Base-by-base conservation (phyloP, 2,113 vertebrate species). In the Synodontis membranacea region DNA sequence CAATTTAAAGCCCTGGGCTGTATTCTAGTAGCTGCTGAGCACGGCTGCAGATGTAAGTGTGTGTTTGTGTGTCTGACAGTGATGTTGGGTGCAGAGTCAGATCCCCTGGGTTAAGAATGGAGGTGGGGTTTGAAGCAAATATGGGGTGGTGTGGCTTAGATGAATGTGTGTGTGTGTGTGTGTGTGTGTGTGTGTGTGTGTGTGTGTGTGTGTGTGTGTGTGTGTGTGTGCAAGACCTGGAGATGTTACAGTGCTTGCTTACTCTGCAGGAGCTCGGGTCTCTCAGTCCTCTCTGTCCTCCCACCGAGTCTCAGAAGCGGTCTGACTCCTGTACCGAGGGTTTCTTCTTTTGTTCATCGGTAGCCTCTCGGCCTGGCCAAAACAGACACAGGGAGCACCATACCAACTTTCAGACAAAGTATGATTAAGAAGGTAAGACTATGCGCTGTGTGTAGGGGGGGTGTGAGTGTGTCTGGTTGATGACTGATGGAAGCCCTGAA, bases 371-470 rank as follows among this genome's bases (percentile, higher is more conserved):
- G 25, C 52, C 6, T 88, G 84, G 70, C 62, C 21, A 3, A 52
- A 70, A 52, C 64, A 70, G 88, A 42, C 62, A 86, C 12, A n/a
- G 80, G 72, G 60, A 31, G 66, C 46, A 82, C 34, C 1, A 54
- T 50, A 46, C 70, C 66, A 86, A 84, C 86, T 88, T 90, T 88
- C 54, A 86, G 90, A 88, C 87, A 83, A 78, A 80, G 88, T 88
- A 81, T 90, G 91, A 91, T 92, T 89, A 91, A 86, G 85, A 90
- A 93, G 93, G 94, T 94, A 92, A 92, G 87, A 91, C 50, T 86
- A 91, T 86, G 72, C 58, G 28, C 28, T 56, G 68, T 76, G 81
- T 72, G 68, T 88, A 50, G 70, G 1, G 79, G 56, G 87, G 37
- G 76, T 68, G 21, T 80, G 50, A 74, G 85, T 82, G 54, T 82